phyloP scores from a whole-genome alignment of 1,140 invertebrate species.

The Anoplophora glabripennis region DNA sequence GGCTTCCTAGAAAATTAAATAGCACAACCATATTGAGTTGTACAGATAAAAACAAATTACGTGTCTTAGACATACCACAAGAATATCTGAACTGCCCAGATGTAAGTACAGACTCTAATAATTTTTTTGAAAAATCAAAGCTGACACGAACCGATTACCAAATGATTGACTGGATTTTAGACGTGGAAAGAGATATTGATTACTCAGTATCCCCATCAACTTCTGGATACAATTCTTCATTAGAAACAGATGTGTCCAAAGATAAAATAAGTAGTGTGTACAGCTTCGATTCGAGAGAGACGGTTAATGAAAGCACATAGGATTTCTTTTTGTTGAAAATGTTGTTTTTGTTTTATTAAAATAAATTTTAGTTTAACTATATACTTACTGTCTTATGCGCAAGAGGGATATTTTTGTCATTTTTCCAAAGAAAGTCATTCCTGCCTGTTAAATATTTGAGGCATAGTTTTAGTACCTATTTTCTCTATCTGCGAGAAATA shows the following conservation, averaged over 20 bases:
- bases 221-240: neutral
- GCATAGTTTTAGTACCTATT: too few species aligned
- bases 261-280: too few species aligned
- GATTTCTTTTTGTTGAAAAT: too few species aligned
- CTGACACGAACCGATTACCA: conserved; percentile 1
- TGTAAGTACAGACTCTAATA: neutral
- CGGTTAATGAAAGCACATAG: too few species aligned
- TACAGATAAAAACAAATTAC: neutral
- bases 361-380: too few species aligned
- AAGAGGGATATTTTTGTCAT: too few species aligned
- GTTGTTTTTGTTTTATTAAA: too few species aligned
- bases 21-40: neutral
- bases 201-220: neutral
- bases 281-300: too few species aligned
- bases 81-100: neutral
- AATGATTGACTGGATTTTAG: conserved; percentile 10
- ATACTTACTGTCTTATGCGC: too few species aligned
- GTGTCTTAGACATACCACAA: conserved; percentile 1
- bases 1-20: neutral
- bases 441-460: too few species aligned
- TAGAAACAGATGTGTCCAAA: neutral
- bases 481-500: too few species aligned
- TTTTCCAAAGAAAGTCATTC: too few species aligned
- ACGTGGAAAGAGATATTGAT: neutral
- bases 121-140: neutral